These are phyloP conservation scores for Torymus tubicola DNA, from an alignment of 2,888 invertebrate species.

Conservation along the genomic window DNA sequence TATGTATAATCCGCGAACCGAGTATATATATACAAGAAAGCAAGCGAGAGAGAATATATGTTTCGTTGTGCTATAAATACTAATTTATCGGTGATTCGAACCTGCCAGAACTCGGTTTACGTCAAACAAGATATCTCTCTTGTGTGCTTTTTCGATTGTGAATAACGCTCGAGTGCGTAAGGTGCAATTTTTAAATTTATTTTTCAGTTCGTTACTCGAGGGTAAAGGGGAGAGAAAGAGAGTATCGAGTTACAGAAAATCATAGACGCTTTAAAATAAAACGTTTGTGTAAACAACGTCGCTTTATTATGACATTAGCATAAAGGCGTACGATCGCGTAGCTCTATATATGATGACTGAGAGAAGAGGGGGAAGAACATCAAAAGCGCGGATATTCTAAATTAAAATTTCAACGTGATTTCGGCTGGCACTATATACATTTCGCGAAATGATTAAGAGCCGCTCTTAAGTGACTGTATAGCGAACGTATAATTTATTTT, in stretches of 20 bases:
- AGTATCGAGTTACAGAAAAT: slow-evolving; percentile 17
- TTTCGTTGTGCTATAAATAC: slow-evolving; percentile 67
- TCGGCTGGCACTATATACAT: neutral
- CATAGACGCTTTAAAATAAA: slow-evolving; percentile 22
- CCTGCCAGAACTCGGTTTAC: slow-evolving; percentile 66
- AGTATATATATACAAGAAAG: neutral
- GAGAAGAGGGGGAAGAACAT: neutral
- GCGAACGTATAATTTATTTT: slow-evolving; percentile 46
- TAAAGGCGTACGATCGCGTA: neutral
- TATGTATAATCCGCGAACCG: slow-evolving; percentile 42
- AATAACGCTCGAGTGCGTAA: too few species aligned
- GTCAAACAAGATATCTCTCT: slow-evolving; percentile 59
- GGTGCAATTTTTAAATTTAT: neutral
- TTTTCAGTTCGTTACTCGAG: neutral
- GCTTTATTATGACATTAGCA: slow-evolving; percentile 14
- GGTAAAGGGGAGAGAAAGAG: too few species aligned
- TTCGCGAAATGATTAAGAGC: slow-evolving; percentile 24
- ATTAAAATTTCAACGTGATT: neutral
- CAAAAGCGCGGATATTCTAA: neutral
- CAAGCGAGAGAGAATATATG: neutral
- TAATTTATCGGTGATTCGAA: slow-evolving; percentile 65
- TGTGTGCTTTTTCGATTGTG: too few species aligned
- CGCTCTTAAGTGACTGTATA: slow-evolving; percentile 12
- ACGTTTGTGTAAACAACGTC: slow-evolving; percentile 30
- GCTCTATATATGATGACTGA: neutral